These are phyloP conservation scores for Miichthys miiuy DNA, from an alignment of 2,797 vertebrate genomes.

Conservation along the genomic window DNA sequence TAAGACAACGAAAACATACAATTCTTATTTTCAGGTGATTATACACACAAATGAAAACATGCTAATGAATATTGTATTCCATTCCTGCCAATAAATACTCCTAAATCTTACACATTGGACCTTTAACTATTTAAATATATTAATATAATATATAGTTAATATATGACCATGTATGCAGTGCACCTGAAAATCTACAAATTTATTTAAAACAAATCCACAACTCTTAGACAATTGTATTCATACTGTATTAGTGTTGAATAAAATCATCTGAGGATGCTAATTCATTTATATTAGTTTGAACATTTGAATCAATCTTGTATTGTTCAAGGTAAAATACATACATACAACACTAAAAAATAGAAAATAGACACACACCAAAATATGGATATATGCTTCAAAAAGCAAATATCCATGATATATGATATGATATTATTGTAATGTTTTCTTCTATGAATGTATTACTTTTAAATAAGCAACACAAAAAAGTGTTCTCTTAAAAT, in stretches of 20 bases:
- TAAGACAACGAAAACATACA: no score
- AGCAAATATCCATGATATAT: no score
- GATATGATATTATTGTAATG: neutral
- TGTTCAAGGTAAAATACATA: neutral
- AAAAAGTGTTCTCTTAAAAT: neutral
- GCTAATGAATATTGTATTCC: no score
- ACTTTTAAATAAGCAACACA: neutral
- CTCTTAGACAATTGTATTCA: neutral
- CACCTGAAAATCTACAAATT: neutral
- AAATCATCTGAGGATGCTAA: neutral
- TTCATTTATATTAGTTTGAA: neutral
- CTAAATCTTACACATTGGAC: no score
- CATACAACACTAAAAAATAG: neutral
- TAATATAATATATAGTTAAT: neutral
- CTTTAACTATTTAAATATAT: slow-evolving; percentile 2
- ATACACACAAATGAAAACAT: no score
- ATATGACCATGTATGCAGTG: slow-evolving; percentile 1
- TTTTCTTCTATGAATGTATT: neutral
- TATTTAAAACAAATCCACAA: neutral
- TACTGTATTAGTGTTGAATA: neutral
- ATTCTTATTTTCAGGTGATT: no score
- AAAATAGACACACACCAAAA: neutral
- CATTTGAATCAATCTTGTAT: neutral
- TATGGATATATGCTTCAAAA: slow-evolving; percentile 6
- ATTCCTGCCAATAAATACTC: no score